A percentile compares a stretch with the other conserved stretches of the same genome.
Conservation (phyloP, 2,113 vertebrate genomes). For the Peromyscus leucopus region DNA sequence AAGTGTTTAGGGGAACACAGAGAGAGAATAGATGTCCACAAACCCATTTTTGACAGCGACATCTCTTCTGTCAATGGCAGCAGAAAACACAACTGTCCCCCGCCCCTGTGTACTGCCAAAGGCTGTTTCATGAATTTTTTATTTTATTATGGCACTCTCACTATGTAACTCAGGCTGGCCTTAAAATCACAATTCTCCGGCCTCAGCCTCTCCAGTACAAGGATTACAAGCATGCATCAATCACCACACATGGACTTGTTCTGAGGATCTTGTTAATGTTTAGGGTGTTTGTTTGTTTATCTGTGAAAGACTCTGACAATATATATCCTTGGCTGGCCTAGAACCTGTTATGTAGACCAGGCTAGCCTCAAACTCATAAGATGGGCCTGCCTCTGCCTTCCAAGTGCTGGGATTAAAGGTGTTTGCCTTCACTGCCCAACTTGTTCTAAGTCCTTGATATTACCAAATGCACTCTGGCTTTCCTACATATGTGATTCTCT, state of each 20-base stretch:
- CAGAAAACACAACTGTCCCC: neutral
- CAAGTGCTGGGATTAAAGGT: neutral
- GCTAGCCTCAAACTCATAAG: neutral
- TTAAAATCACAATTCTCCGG: neutral
- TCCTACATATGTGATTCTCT: neutral
- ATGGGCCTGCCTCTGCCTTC: neutral
- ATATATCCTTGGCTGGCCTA: neutral
- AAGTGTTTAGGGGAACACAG: neutral
- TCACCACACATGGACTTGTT: neutral
- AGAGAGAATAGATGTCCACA: neutral
- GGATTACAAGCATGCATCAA: too few relatives aligned
- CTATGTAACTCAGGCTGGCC: neutral
- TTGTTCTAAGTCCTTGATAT: neutral
- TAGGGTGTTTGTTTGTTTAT: neutral
- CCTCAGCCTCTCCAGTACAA: neutral
- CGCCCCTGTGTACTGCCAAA: neutral
- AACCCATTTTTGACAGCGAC: neutral
- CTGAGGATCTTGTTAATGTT: neutral
- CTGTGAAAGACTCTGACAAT: neutral
- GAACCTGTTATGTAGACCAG: neutral
- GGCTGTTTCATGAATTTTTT: neutral
- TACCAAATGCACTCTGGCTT: neutral
- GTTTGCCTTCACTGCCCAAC: rapidly evolving
- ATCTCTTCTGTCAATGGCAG: neutral
- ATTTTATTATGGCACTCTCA: neutral